A percentile compares a stretch with the other conserved stretches of the same genome.
Conservation (phyloP, 2,888 invertebrate genomes). For the Sericinus montela region DNA sequence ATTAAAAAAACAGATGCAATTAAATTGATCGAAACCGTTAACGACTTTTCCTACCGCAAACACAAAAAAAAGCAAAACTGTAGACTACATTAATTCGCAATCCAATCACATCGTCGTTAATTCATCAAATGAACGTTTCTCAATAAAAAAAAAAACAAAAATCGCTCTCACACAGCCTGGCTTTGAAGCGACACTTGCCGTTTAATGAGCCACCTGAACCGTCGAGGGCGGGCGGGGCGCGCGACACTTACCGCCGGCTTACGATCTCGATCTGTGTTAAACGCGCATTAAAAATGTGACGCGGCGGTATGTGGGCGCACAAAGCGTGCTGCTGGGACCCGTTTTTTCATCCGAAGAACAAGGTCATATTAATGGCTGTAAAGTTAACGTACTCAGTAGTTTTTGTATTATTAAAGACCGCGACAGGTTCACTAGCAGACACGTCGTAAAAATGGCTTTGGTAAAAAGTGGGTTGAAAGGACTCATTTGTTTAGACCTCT, state of each 20-base stretch:
- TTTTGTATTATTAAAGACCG: no score
- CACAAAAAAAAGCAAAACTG: no score
- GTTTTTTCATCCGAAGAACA: neutral
- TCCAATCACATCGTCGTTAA: conserved; percentile 4
- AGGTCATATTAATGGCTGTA: no score
- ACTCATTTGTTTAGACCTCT: no score
- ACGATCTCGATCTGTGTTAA: conserved; percentile 49
- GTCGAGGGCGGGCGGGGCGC: conserved; percentile 27
- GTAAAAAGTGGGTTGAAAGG: no score
- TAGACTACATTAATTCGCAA: neutral
- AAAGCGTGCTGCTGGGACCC: neutral
- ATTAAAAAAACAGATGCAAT: no score
- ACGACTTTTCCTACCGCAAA: no score
- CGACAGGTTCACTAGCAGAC: no score
- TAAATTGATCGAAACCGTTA: no score
- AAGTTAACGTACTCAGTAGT: no score
- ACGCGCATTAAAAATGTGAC: conserved; percentile 46
- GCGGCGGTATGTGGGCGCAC: conserved; percentile 1
- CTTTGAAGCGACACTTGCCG: conserved; percentile 56
- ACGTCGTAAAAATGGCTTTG: no score
- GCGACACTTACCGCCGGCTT: conserved; percentile 40
- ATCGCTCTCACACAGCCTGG: conserved; percentile 20
- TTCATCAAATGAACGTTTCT: conserved; percentile 12
- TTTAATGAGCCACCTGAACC: conserved; percentile 58
- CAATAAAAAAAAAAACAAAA: conserved; percentile 3